phyloP scores from a whole-genome alignment of 2,888 invertebrate genomes.

The Onchidella celtica region DNA sequence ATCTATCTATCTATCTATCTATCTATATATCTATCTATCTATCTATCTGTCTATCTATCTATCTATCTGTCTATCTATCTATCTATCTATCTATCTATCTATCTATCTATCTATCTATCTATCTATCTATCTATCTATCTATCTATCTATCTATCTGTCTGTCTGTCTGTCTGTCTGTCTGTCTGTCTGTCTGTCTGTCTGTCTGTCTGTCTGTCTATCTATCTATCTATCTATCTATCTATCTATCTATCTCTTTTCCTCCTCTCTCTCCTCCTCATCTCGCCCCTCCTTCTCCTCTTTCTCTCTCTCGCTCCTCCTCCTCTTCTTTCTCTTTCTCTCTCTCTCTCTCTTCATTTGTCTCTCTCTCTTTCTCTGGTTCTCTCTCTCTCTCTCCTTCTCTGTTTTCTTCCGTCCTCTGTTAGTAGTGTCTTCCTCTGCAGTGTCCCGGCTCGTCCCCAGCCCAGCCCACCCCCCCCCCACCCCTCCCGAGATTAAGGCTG shows the following conservation, averaged over 20 bases:
- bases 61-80: slow-evolving; percentile 23
- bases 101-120: neutral
- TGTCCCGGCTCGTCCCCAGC: too few relatives aligned
- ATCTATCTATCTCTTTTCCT: neutral
- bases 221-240: neutral
- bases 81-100: slow-evolving; percentile 24
- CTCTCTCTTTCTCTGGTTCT: slow-evolving; percentile 10
- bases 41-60: slow-evolving; percentile 22
- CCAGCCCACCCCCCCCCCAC: too few relatives aligned
- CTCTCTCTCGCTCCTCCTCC: slow-evolving; percentile 14
- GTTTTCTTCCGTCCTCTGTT: too few relatives aligned
- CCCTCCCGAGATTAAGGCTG: too few relatives aligned
- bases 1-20: neutral
- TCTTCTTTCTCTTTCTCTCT: slow-evolving; percentile 16
- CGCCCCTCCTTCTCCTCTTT: neutral
- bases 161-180: neutral
- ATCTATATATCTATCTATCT: neutral
- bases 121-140: neutral
- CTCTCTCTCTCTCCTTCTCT: neutral
- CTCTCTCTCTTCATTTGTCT: slow-evolving; percentile 11
- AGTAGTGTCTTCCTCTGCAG: too few relatives aligned
- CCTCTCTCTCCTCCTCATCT: too few relatives aligned
- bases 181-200: neutral
- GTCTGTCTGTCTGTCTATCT: neutral
- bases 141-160: neutral